These are phyloP conservation scores for Ciona savignyi DNA, from an alignment of 23 tunicate species.

Conservation along the genomic window DNA sequence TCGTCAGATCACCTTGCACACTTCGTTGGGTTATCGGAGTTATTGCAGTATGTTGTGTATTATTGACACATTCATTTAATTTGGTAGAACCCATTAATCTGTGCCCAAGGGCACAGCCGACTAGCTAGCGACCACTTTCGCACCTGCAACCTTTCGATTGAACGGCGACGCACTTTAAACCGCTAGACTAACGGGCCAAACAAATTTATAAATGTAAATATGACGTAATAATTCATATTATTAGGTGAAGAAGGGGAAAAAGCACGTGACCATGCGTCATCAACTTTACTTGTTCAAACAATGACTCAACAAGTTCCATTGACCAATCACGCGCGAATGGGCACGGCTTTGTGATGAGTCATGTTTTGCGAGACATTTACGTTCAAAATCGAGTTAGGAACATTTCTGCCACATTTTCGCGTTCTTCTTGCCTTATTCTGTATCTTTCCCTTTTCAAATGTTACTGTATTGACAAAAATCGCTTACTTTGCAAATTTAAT, in stretches of 20 bases:
- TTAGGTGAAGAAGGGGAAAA: slow-evolving; percentile 78
- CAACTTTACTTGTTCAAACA: slow-evolving; percentile 78
- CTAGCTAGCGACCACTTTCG: too few species aligned
- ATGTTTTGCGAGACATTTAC: background rate
- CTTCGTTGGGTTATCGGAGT: too few species aligned
- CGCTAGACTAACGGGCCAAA: too few species aligned
- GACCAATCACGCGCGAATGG: slow-evolving; percentile 36
- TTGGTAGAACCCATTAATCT: too few species aligned
- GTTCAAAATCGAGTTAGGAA: background rate
- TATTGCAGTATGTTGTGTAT: too few species aligned
- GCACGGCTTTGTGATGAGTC: slow-evolving; percentile 60
- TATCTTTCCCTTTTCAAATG: too few species aligned
- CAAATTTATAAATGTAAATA: background rate
- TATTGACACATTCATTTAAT: too few species aligned
- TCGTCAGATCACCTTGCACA: too few species aligned
- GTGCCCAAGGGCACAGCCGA: too few species aligned
- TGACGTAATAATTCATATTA: background rate
- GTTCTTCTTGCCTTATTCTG: slow-evolving; percentile 1
- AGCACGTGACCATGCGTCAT: slow-evolving; percentile 60
- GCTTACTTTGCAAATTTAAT: background rate
- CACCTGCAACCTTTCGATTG: too few species aligned
- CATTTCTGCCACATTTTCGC: background rate
- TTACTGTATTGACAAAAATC: too few species aligned
- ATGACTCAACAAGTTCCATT: slow-evolving; percentile 69
- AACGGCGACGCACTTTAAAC: background rate